Conservation (phyloP, 2,888 invertebrate genomes). For the Zaprionus lineosus region DNA sequence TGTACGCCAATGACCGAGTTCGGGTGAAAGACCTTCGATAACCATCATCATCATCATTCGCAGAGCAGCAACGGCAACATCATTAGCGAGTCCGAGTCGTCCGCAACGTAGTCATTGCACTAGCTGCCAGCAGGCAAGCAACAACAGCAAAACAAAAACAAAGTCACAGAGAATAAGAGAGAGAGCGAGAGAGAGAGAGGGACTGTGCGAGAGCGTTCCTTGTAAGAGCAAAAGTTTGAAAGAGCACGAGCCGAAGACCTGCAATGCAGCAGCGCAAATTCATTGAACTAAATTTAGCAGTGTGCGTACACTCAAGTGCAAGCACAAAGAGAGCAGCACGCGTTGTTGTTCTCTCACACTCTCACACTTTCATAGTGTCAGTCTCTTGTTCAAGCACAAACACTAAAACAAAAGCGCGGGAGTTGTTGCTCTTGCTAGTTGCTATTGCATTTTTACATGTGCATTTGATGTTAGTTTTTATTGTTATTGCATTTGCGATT, state of each 20-base stretch:
- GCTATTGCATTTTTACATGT: constrained; percentile 57
- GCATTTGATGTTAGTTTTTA: constrained; percentile 56
- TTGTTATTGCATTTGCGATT: constrained; percentile 61
- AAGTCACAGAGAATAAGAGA: constrained; percentile 31
- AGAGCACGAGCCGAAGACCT: constrained; percentile 19
- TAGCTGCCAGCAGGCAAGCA: constrained; percentile 45
- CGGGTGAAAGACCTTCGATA: constrained; percentile 84
- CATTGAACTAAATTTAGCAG: constrained; percentile 71
- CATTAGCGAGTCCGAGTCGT: constrained; percentile 60
- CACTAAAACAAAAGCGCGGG: constrained; percentile 66
- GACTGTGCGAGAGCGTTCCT: constrained; percentile 14
- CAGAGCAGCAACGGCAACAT: constrained; percentile 72
- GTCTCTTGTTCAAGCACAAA: constrained; percentile 15
- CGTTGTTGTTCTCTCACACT: constrained; percentile 23
- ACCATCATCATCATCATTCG: constrained; percentile 81
- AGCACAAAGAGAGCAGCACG: constrained; percentile 39
- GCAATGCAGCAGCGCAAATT: constrained; percentile 48
- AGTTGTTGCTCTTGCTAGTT: constrained; percentile 56
- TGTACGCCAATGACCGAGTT: constrained; percentile 84
- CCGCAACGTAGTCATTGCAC: constrained; percentile 67
- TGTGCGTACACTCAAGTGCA: constrained; percentile 25
- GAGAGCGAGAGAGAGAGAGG: constrained; percentile 15
- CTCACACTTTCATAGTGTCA: constrained; percentile 6
- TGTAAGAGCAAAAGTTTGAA: constrained; percentile 48
- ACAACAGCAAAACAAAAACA: constrained; percentile 68